Evolutionary conservation across 2,888 invertebrate species (phyloP).

Genomic region (Stegana nigrithorax): DNA sequence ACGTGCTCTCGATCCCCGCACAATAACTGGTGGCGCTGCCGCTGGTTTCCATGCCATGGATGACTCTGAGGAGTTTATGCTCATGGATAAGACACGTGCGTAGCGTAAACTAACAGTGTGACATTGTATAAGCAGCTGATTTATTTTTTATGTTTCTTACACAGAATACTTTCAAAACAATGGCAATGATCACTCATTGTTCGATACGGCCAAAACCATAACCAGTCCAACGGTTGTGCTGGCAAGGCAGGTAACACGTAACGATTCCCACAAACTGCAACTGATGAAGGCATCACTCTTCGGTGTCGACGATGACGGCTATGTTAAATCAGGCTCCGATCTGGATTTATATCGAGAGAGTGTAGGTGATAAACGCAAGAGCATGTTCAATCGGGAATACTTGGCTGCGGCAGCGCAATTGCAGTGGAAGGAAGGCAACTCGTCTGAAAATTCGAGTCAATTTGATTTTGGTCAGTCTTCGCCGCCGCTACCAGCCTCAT

Average conservation of each 20-base stretch:
- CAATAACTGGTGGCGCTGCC: conserved; percentile 34
- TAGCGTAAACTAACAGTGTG: no score
- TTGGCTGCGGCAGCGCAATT: neutral
- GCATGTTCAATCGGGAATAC: neutral
- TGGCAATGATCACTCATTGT: conserved; percentile 52
- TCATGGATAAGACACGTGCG: conserved; percentile 64
- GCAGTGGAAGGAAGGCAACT: conserved; percentile 53
- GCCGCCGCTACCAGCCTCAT: conserved; percentile 40
- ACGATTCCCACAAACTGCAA: conserved; percentile 78
- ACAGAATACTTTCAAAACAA: conserved; percentile 59
- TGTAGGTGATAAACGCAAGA: neutral
- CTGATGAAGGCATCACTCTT: conserved; percentile 87
- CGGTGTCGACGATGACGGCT: conserved; percentile 54
- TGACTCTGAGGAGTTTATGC: conserved; percentile 57
- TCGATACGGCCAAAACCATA: conserved; percentile 48
- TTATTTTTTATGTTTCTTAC: neutral
- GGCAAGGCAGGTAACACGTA: conserved; percentile 73
- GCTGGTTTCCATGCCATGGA: conserved; percentile 54
- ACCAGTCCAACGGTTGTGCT: conserved; percentile 75
- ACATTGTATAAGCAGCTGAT: neutral
- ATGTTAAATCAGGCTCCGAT: conserved; percentile 59
- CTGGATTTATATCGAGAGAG: no score
- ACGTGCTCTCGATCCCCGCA: conserved; percentile 52
- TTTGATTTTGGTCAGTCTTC: conserved; percentile 48
- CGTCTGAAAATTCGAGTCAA: conserved; percentile 56